Evolutionary conservation across 1,140 invertebrate species (phyloP).

Genomic region (Cataglyphis hispanica): DNA sequence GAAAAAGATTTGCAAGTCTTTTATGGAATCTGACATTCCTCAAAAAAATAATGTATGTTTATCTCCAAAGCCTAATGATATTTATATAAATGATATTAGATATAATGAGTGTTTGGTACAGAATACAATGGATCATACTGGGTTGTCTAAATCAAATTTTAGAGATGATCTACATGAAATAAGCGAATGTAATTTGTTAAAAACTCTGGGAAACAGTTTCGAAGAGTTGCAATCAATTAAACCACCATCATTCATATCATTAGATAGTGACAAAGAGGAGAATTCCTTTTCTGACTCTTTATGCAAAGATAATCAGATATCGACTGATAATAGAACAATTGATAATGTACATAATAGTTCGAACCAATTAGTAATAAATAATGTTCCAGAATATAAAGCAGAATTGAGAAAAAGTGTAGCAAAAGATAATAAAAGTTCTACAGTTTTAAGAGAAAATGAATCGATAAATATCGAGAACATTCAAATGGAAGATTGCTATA

Average conservation of each 20-base stretch:
- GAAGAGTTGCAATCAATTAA: conserved; percentile 49
- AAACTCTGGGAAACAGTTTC: conserved; percentile 1
- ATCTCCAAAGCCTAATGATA: background rate
- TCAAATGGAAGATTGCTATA: background rate
- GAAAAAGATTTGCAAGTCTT: background rate
- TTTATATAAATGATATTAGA: background rate
- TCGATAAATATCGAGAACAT: background rate
- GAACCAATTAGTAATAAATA: background rate
- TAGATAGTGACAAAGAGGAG: conserved; percentile 37
- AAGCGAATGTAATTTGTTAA: conserved; percentile 4
- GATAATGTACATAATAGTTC: conserved; percentile 10
- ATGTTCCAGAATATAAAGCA: background rate
- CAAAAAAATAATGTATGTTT: background rate
- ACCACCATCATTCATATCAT: conserved; percentile 57
- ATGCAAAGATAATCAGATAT: background rate
- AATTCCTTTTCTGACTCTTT: background rate
- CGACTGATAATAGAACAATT: background rate
- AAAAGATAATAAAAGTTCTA: background rate
- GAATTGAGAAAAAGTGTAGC: background rate
- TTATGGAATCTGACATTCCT: background rate
- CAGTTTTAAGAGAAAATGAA: conserved; percentile 1
- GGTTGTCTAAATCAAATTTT: background rate
- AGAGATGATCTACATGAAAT: conserved; percentile 5
- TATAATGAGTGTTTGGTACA: background rate
- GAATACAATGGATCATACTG: background rate